These are phyloP conservation scores for Rhinatrema bivittatum DNA, from an alignment of 2,797 vertebrate species.

Conservation along the genomic window DNA sequence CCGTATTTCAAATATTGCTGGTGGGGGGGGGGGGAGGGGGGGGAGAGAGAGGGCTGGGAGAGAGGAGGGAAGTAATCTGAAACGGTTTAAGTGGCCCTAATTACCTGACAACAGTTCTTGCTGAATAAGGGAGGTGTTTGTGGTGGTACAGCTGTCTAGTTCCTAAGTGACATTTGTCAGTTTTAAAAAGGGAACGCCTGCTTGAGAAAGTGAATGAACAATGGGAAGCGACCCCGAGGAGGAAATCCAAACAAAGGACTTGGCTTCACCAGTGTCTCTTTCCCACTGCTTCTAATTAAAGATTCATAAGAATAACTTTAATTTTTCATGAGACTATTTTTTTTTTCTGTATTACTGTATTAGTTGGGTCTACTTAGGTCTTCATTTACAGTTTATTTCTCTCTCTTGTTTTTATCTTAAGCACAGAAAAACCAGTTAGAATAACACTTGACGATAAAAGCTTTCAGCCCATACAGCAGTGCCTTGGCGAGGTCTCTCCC, in stretches of 20 bases:
- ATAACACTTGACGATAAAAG: not conserved
- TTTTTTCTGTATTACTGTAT: conserved; percentile 56
- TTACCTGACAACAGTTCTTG: conserved; percentile 42
- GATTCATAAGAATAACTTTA: conserved; percentile 71
- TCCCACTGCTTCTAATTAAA: conserved; percentile 72
- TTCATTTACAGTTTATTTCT: conserved; percentile 38
- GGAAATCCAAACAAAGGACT: conserved; percentile 55
- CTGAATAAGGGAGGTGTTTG: conserved; percentile 35
- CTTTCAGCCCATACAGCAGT: no score
- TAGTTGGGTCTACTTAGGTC: conserved; percentile 42
- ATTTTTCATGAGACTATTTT: conserved; percentile 70
- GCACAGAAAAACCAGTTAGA: conserved; percentile 45
- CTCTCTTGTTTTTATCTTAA: no score
- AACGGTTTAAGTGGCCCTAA: conserved; percentile 38
- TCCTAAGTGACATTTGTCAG: conserved; percentile 54
- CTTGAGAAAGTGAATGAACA: conserved; percentile 47
- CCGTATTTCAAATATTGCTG: conserved; percentile 38
- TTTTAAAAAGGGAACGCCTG: conserved; percentile 57
- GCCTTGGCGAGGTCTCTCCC: no score
- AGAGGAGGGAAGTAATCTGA: conserved; percentile 34
- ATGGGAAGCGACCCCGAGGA: conserved; percentile 44
- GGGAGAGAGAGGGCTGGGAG: no score
- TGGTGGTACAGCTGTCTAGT: conserved; percentile 49
- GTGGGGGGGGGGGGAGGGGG: no score
- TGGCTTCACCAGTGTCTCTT: conserved; percentile 52